Percentiles rank a stretch among this genome's conserved stretches.
Conservation (phyloP, 2,888 invertebrate genomes). For the Calameuta filiformis region DNA sequence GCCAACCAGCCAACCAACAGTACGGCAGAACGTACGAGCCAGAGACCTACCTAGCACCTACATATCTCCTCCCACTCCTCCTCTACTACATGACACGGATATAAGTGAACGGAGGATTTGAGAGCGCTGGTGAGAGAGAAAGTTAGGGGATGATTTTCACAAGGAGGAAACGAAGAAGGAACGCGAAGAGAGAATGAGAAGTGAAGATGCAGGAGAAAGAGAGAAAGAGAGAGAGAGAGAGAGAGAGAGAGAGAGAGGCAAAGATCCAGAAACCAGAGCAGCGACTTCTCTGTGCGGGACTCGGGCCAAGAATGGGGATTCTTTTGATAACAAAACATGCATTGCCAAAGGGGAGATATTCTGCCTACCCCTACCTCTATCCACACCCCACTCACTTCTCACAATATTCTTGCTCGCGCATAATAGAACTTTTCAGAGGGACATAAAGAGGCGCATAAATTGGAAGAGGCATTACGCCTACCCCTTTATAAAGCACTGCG, state of each 20-base stretch:
- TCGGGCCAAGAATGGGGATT: conserved; percentile 29
- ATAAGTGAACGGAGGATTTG: conserved; percentile 1
- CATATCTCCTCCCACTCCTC: too few species aligned
- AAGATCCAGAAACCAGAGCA: too few species aligned
- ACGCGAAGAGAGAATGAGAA: too few species aligned
- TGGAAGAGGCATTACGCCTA: conserved; percentile 36
- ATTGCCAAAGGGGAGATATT: conserved; percentile 23
- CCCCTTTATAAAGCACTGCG: conserved; percentile 22
- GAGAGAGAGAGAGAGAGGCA: too few species aligned
- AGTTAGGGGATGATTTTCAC: conserved; percentile 6
- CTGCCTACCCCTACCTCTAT: conserved; percentile 14
- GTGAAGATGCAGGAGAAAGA: too few species aligned
- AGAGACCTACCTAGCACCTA: too few species aligned
- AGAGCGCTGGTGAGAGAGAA: conserved; percentile 20
- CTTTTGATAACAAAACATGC: conserved; percentile 40
- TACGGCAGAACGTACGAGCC: too few species aligned
- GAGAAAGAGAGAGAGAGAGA: too few species aligned
- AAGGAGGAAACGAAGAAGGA: too few species aligned
- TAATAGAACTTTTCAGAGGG: conserved; percentile 27
- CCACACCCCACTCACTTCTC: conserved; percentile 15
- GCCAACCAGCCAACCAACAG: too few species aligned
- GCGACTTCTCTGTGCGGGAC: conserved; percentile 16
- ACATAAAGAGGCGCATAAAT: conserved; percentile 34
- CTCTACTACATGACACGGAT: not conserved
- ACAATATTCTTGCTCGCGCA: conserved; percentile 25